These are phyloP conservation scores for Drosophila fuyamai DNA, from an alignment of 1,140 invertebrate species.

Conservation along the genomic window DNA sequence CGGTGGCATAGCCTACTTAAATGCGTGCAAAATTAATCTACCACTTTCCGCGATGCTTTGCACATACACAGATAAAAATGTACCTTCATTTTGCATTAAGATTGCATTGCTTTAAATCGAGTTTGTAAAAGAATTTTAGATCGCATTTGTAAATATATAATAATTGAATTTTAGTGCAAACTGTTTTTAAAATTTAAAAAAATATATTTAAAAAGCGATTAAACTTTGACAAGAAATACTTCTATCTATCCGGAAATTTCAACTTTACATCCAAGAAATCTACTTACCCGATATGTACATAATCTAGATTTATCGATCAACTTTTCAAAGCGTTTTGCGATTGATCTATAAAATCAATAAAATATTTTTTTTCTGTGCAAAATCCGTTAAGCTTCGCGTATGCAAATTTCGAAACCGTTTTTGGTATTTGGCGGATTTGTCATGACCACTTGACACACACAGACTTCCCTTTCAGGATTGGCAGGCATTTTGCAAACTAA, in stretches of 20 bases:
- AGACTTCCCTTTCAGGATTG: conserved; percentile 8
- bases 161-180: too few relatives aligned
- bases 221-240: too few relatives aligned
- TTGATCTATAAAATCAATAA: too few relatives aligned
- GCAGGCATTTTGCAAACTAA: conserved; percentile 17
- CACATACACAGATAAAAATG: conserved; percentile 24
- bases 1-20: conserved; percentile 12
- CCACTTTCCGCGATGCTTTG: conserved; percentile 27
- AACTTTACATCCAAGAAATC: too few relatives aligned
- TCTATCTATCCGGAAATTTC: too few relatives aligned
- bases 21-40: conserved; percentile 51
- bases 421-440: conserved; percentile 39
- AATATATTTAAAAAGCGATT: too few relatives aligned
- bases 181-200: too few relatives aligned
- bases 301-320: too few relatives aligned
- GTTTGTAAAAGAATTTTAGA: too few relatives aligned
- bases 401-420: conserved; percentile 38
- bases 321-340: not conserved
- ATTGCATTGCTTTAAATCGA: too few relatives aligned
- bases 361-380: not conserved
- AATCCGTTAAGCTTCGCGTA: conserved; percentile 25
- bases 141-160: too few relatives aligned
- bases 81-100: not conserved
- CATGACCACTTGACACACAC: conserved; percentile 40
- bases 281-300: too few relatives aligned